phyloP scores from a whole-genome alignment of 2,888 invertebrate genomes.

The Blomia tropicalis region DNA sequence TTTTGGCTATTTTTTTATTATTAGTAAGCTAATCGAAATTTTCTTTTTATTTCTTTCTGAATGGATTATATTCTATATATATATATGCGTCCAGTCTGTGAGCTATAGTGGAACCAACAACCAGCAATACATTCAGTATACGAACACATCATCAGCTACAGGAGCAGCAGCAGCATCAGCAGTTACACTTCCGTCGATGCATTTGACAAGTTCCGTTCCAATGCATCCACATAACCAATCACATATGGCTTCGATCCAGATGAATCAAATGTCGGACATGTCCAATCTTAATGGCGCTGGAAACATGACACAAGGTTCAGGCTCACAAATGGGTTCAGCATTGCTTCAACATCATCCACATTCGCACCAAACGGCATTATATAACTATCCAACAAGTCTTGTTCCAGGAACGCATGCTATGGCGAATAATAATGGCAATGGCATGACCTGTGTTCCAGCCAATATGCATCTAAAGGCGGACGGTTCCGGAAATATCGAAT shows the following conservation, averaged over 20 bases:
- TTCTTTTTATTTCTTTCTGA: too few species aligned
- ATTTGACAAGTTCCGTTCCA: not conserved
- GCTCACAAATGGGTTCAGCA: not conserved
- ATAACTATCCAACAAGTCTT: not conserved
- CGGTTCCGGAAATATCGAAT: not conserved
- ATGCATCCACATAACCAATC: conserved; percentile 7
- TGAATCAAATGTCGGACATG: not conserved
- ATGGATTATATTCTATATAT: too few species aligned
- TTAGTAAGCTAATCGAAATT: not conserved
- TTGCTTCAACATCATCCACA: not conserved
- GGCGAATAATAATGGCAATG: not conserved
- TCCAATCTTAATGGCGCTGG: not conserved
- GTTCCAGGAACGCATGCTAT: not conserved
- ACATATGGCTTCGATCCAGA: not conserved
- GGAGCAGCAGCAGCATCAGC: not conserved
- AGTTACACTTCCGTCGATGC: not conserved
- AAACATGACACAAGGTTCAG: not conserved
- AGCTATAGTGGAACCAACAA: not conserved
- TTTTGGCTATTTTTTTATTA: not conserved
- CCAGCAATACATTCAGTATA: conserved; percentile 2
- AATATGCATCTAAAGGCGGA: not conserved
- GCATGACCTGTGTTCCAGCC: not conserved
- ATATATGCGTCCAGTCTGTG: not conserved
- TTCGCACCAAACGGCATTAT: not conserved
- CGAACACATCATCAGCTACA: not conserved